A percentile compares a stretch with the other conserved stretches of the same genome.
These are phyloP conservation scores for Ephestia elutella DNA, from an alignment of 1,140 invertebrate genomes.

Conservation along the genomic window DNA sequence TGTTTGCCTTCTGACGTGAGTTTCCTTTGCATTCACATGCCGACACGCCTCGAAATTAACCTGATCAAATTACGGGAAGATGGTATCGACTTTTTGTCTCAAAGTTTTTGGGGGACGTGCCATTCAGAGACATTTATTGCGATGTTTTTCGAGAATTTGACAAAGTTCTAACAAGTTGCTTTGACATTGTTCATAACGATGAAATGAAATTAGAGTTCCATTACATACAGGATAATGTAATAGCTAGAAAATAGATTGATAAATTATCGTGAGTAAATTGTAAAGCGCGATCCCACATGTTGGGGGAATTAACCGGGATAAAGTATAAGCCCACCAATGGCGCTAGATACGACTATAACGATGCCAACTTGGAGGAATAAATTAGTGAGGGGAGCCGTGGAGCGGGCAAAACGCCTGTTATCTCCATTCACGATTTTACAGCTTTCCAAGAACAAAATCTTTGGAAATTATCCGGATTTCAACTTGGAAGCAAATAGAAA, in stretches of 20 bases:
- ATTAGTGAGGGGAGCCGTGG: conserved; percentile 43
- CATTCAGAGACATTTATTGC: neutral
- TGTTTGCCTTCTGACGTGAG: conserved; percentile 4
- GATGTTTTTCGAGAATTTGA: neutral
- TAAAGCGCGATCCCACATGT: conserved; percentile 35
- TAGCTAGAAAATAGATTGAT: conserved; percentile 21
- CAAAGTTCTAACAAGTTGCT: neutral
- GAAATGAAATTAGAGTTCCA: neutral
- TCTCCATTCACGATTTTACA: conserved; percentile 56
- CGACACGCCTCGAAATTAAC: neutral
- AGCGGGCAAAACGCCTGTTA: conserved; percentile 51
- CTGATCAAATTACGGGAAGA: neutral
- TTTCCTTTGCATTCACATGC: neutral
- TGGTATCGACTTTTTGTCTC: neutral
- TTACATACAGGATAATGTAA: neutral
- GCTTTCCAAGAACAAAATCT: conserved; percentile 41
- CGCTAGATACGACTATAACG: conserved; percentile 39
- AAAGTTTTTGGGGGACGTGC: neutral
- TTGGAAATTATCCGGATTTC: conserved; percentile 43
- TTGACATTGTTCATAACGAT: neutral
- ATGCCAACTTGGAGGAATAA: conserved; percentile 54
- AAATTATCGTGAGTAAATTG: conserved; percentile 32
- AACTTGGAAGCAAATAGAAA: conserved; percentile 23
- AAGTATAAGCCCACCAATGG: conserved; percentile 36
- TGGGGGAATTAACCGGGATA: conserved; percentile 37